Conservation (phyloP, 2,113 vertebrate species). For the Garra rufa region DNA sequence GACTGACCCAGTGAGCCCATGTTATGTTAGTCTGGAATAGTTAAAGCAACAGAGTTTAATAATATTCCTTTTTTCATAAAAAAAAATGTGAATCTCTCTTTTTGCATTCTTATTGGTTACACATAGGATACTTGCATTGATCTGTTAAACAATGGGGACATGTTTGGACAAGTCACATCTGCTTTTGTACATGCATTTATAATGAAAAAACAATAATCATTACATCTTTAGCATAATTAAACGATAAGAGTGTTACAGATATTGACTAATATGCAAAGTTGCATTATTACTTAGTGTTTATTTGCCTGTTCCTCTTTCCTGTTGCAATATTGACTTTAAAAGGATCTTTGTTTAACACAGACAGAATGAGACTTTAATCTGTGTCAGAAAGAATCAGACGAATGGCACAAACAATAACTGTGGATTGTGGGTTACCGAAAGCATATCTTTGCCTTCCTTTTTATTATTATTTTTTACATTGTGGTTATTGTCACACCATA, state of each 20-base stretch:
- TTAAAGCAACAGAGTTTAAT: background rate
- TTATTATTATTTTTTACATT: constrained; percentile 37
- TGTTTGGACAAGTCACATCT: background rate
- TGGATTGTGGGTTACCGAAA: background rate
- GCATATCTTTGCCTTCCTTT: constrained; percentile 12
- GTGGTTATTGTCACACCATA: constrained; percentile 45
- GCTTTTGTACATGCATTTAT: background rate
- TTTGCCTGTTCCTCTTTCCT: background rate
- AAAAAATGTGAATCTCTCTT: background rate
- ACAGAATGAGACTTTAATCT: constrained; percentile 1
- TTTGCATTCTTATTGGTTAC: background rate
- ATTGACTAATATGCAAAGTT: background rate
- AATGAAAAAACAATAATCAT: background rate
- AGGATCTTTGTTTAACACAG: constrained; percentile 22
- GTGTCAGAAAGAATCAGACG: background rate
- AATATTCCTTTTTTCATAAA: background rate
- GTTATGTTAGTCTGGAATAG: background rate
- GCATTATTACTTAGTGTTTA: background rate
- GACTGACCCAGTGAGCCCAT: constrained; percentile 6
- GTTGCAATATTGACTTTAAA: constrained; percentile 3
- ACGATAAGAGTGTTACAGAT: background rate
- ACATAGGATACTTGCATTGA: background rate
- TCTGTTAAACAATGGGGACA: background rate
- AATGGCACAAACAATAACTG: constrained; percentile 7
- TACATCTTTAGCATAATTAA: background rate